These are phyloP conservation scores for Artemisiospiza belli DNA, from an alignment of 2,113 vertebrate species.

Conservation along the genomic window DNA sequence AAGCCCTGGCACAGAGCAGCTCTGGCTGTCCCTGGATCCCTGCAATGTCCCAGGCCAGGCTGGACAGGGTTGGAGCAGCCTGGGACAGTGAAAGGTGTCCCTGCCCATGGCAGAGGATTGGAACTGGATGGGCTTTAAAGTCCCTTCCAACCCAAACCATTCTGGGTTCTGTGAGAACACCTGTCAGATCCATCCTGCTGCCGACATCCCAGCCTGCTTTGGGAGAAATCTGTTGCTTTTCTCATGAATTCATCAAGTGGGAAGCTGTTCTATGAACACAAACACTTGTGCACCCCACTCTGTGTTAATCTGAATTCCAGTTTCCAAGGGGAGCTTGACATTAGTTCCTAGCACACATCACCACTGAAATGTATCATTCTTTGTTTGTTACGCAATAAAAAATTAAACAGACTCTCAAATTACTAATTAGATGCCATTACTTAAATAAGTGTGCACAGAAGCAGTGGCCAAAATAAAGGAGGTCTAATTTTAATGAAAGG, in stretches of 20 bases:
- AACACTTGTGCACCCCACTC: neutral
- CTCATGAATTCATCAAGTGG: neutral
- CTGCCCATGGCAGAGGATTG: neutral
- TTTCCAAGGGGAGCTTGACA: neutral
- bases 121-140: rapidly evolving
- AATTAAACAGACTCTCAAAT: neutral
- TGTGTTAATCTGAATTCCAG: neutral
- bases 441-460: neutral
- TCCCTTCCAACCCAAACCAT: neutral
- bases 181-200: neutral
- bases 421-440: neutral
- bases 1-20: neutral
- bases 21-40: neutral
- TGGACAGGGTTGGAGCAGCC: neutral
- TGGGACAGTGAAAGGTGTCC: neutral
- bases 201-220: neutral
- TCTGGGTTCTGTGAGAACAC: no score
- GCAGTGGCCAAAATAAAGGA: neutral
- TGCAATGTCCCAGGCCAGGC: rapidly evolving
- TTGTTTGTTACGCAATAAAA: neutral
- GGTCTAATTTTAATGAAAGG: neutral
- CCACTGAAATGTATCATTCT: neutral
- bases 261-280: neutral
- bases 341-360: neutral
- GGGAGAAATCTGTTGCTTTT: neutral